These are phyloP conservation scores for Platerodrilus igneus DNA, from an alignment of 2,888 invertebrate genomes.

Conservation along the genomic window DNA sequence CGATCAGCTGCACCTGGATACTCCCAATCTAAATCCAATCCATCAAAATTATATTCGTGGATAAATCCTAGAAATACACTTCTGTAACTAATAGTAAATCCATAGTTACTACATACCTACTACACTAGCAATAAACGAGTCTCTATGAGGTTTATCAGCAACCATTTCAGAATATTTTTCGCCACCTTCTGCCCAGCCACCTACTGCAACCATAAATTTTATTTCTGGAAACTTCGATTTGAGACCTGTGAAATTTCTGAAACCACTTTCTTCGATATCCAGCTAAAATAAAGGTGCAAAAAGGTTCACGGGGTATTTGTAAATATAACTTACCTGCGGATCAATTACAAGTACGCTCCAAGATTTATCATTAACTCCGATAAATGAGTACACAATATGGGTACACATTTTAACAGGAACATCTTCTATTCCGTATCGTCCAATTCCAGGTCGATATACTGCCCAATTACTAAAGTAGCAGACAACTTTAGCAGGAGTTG, in stretches of 20 bases:
- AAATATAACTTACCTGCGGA: conserved; percentile 57
- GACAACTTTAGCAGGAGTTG: conserved; percentile 46
- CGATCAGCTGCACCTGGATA: conserved; percentile 86
- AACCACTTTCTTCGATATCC: conserved; percentile 71
- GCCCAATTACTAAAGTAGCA: conserved; percentile 81
- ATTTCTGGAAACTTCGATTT: conserved; percentile 65
- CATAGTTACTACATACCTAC: conserved; percentile 53
- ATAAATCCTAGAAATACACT: conserved; percentile 58
- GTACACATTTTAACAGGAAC: conserved; percentile 79
- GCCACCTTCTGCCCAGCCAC: conserved; percentile 90
- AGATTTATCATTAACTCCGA: conserved; percentile 73
- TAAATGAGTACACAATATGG: conserved; percentile 83
- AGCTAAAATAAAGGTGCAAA: conserved; percentile 50
- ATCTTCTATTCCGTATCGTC: conserved; percentile 79
- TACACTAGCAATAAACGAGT: conserved; percentile 69
- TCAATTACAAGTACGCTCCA: conserved; percentile 77
- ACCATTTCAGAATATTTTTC: conserved; percentile 82
- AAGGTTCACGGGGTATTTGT: too few relatives aligned
- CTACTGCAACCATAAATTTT: conserved; percentile 77
- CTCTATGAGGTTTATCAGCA: conserved; percentile 61
- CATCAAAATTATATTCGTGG: conserved; percentile 74
- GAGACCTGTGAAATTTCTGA: conserved; percentile 72
- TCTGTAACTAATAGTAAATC: too few relatives aligned
- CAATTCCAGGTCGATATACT: conserved; percentile 75
- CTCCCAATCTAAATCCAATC: conserved; percentile 87